A percentile compares a stretch with the other conserved stretches of the same genome.
phyloP scores from a whole-genome alignment of 2,113 vertebrate species.

The Brachyistius frenatus region DNA sequence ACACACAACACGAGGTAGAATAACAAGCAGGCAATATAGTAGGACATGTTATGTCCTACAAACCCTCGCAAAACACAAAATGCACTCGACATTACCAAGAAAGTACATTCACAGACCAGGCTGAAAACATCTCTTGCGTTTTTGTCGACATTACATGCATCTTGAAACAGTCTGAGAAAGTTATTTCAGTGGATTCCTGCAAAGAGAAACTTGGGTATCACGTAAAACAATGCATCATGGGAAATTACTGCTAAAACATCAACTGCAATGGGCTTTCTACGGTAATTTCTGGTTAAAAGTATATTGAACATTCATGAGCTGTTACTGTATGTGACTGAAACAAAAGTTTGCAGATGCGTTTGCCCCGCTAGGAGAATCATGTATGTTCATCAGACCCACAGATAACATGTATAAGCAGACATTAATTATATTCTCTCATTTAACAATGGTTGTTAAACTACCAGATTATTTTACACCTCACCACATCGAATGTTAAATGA shows the following conservation, averaged over 20 bases:
- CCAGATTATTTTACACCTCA: neutral
- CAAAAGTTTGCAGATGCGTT: neutral
- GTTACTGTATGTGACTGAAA: neutral
- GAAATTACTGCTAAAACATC: neutral
- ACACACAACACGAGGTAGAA: neutral
- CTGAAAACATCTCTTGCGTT: no score
- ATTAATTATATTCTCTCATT: neutral
- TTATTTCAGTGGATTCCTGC: no score
- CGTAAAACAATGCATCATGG: neutral
- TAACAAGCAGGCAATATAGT: neutral
- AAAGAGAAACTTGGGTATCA: no score
- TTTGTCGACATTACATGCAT: no score
- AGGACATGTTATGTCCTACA: no score
- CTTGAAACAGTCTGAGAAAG: no score
- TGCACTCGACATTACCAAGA: no score
- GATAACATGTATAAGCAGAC: neutral
- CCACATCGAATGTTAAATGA: neutral
- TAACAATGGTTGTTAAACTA: neutral
- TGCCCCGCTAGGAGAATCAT: neutral
- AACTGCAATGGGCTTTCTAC: neutral
- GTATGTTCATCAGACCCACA: constrained; percentile 3
- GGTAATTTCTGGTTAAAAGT: neutral
- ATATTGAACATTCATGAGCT: constrained; percentile 6
- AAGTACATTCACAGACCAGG: no score
- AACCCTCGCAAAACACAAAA: no score